Base-by-base conservation (phyloP, 2,888 invertebrate species). In the Eupithecia abbreviata region DNA sequence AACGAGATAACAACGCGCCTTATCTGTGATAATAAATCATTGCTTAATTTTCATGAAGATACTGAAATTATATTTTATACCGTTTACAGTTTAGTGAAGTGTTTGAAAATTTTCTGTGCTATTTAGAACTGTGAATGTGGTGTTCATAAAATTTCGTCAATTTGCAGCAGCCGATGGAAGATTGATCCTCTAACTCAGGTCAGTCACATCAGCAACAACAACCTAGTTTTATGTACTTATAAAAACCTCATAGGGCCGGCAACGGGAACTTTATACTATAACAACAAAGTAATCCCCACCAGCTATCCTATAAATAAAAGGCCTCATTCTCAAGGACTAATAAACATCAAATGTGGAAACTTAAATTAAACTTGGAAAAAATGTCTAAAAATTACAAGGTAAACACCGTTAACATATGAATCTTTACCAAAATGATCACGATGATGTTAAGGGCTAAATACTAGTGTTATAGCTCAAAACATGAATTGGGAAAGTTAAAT, bases 1-100 rank as follows among this genome's bases (percentile, higher is more conserved):
- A 85, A 88, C 86, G 73, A 88, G 77, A 85, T 93, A 93, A 90
- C 93, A 90, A 90, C 87, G 88, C 90, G 93, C 90, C 88, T 88
- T 51, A 90, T 78, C 89, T 92, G 94, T 94, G 93, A 93, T 93
- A 90, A 82, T 88, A 83, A 85, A 81, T 87, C 83, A 84, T 87
- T 88, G 83, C 86, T 84, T 81, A 89, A 89, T 86, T 90, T 92
- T 87, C 87, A 89, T 90, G 88, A 89, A 88, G 87, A 92, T 91
- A 91, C 90, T 90, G 86, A 91, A 88, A 89, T 85, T 85, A 80
- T 89, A 89, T 90, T 90, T 91, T 90, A 82, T 83, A 85, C 80
- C 79, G 55, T 74, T 70, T 85, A 82, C 81, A 86, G 86, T 92
- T 90, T 84, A 90, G 94, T 94, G 93, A 90, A 92, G 94, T 94